A percentile compares a stretch with the other conserved stretches of the same genome.
These are phyloP conservation scores for Drosophila hawaiiensis DNA, from an alignment of 2,888 invertebrate species.

Conservation along the genomic window DNA sequence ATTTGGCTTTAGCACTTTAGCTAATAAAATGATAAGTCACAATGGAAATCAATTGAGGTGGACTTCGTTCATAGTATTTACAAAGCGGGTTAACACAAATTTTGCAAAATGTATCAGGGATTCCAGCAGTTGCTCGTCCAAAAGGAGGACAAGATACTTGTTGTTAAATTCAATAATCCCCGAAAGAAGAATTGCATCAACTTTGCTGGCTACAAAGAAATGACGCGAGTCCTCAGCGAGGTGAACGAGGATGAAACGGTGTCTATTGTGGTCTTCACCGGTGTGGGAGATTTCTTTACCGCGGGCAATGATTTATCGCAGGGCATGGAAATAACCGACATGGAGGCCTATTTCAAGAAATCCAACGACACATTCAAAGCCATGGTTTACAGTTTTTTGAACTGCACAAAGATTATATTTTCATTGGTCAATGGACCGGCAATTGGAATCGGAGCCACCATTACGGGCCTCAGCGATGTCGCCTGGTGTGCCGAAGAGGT, in stretches of 20 bases:
- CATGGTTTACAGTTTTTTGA: conserved; percentile 89
- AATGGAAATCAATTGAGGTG: conserved; percentile 6
- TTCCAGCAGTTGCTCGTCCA: conserved; percentile 74
- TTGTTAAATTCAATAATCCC: conserved; percentile 91
- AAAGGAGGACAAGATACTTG: conserved; percentile 86
- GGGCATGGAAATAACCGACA: background rate
- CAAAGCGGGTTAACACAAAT: background rate
- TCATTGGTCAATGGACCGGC: conserved; percentile 97
- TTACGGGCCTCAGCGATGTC: conserved; percentile 93
- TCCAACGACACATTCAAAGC: conserved; percentile 85
- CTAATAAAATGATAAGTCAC: background rate
- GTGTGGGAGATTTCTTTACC: conserved; percentile 81
- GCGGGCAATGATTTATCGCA: conserved; percentile 79
- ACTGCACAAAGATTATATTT: conserved; percentile 94
- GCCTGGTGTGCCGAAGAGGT: conserved; percentile 89
- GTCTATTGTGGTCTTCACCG: conserved; percentile 90
- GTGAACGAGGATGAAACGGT: conserved; percentile 89
- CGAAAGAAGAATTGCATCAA: conserved; percentile 92
- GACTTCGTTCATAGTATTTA: conserved; percentile 37
- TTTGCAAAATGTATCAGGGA: conserved; percentile 66
- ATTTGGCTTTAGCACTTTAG: background rate
- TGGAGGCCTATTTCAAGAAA: conserved; percentile 78
- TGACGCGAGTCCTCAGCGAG: conserved; percentile 88
- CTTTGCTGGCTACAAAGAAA: conserved; percentile 88
- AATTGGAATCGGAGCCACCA: conserved; percentile 92